Conservation (phyloP, 2,113 vertebrate species). For the Chinchilla lanigera region DNA sequence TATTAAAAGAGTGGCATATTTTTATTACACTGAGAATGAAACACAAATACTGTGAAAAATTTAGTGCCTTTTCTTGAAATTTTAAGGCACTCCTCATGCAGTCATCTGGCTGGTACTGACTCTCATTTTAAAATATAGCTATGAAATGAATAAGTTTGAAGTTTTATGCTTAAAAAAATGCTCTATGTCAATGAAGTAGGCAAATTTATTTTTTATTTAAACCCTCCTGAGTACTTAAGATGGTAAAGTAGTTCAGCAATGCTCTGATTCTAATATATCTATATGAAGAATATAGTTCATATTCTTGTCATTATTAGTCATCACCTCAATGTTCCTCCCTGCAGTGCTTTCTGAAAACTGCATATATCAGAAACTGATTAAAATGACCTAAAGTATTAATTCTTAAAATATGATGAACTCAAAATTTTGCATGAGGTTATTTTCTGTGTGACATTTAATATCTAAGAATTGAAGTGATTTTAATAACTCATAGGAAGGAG, state of each 20-base stretch:
- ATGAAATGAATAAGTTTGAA: slow-evolving; percentile 87
- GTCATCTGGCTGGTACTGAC: slow-evolving; percentile 77
- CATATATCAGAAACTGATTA: slow-evolving; percentile 90
- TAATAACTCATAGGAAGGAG: slow-evolving; percentile 83
- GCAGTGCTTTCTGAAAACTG: slow-evolving; percentile 88
- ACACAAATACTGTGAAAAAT: slow-evolving; percentile 94
- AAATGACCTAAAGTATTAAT: slow-evolving; percentile 89
- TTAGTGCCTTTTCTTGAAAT: slow-evolving; percentile 88
- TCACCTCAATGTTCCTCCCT: slow-evolving; percentile 84
- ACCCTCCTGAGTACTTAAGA: slow-evolving; percentile 85
- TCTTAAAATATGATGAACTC: slow-evolving; percentile 88
- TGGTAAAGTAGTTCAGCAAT: slow-evolving; percentile 77
- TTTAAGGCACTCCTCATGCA: slow-evolving; percentile 88
- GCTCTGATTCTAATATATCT: slow-evolving; percentile 71
- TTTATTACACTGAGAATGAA: slow-evolving; percentile 95
- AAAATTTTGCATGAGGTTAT: slow-evolving; percentile 85
- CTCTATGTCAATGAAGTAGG: slow-evolving; percentile 80
- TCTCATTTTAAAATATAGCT: slow-evolving; percentile 88
- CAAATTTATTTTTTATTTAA: slow-evolving; percentile 88
- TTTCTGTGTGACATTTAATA: slow-evolving; percentile 87
- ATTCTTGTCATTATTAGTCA: slow-evolving; percentile 88
- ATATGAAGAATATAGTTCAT: slow-evolving; percentile 84
- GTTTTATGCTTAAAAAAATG: slow-evolving; percentile 83
- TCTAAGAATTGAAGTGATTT: slow-evolving; percentile 83
- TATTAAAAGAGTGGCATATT: slow-evolving; percentile 93